phyloP scores from a whole-genome alignment of 2,888 invertebrate species.

The Eupithecia insigniata region DNA sequence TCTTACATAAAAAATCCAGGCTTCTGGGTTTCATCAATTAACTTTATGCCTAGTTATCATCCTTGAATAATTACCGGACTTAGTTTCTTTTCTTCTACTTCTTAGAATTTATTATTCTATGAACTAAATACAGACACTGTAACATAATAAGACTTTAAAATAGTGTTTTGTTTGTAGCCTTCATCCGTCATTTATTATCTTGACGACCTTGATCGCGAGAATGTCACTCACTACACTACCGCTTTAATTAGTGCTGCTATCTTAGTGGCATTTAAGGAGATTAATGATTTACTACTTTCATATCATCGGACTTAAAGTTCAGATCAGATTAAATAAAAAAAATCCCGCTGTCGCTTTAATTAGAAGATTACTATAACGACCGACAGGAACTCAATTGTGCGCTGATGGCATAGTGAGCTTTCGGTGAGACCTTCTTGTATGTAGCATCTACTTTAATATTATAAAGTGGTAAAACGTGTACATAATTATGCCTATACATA shows the following conservation, averaged over 20 bases:
- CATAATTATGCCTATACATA: neutral
- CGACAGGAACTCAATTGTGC: neutral
- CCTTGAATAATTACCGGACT: neutral
- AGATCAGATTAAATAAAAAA: neutral
- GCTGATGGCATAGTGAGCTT: neutral
- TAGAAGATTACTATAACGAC: neutral
- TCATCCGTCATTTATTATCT: conserved; percentile 59
- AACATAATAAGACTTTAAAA: conserved; percentile 2
- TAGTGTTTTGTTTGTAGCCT: conserved; percentile 58
- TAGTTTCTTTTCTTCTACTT: neutral
- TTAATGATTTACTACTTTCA: conserved; percentile 58
- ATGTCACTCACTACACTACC: conserved; percentile 56
- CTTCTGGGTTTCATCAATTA: neutral
- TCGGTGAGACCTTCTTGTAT: neutral
- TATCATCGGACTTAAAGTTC: conserved; percentile 35
- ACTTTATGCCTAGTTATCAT: neutral
- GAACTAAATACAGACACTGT: neutral
- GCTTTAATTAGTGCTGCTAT: conserved; percentile 57
- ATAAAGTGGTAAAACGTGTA: neutral
- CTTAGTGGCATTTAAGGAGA: conserved; percentile 57
- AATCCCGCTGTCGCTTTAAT: neutral
- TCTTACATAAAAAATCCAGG: neutral
- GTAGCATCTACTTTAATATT: neutral
- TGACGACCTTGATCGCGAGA: conserved; percentile 67
- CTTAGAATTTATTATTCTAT: conserved; percentile 5